Conservation (phyloP, 2,113 vertebrate genomes). For the Verasper variegatus region DNA sequence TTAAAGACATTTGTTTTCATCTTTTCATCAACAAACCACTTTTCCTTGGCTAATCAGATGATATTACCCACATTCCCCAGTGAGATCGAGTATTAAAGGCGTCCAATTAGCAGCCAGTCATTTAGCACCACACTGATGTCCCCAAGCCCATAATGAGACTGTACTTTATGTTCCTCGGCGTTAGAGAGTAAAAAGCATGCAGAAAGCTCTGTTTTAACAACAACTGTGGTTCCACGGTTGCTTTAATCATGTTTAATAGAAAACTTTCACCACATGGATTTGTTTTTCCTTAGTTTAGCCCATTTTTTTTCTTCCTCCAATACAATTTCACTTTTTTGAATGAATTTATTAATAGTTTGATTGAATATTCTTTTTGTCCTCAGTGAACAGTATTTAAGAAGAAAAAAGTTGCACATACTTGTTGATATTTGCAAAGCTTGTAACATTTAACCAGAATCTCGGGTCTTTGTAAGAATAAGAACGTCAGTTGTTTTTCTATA, state of each 20-base stretch:
- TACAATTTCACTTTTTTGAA: neutral
- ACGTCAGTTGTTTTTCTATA: slow-evolving; percentile 16
- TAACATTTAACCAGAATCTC: neutral
- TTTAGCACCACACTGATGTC: slow-evolving; percentile 52
- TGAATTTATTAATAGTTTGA: neutral
- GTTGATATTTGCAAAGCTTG: neutral
- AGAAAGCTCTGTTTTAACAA: slow-evolving; percentile 51
- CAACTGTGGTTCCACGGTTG: slow-evolving; percentile 3
- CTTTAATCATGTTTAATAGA: slow-evolving; percentile 55
- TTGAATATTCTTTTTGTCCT: neutral
- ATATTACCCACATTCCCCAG: slow-evolving; percentile 42
- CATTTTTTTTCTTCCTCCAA: neutral
- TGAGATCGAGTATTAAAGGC: slow-evolving; percentile 53
- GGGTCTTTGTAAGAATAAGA: no score
- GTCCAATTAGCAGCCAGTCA: slow-evolving; percentile 66
- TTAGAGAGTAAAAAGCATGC: slow-evolving; percentile 43
- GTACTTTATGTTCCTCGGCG: slow-evolving; percentile 47
- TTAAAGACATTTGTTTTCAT: slow-evolving; percentile 40
- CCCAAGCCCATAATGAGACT: slow-evolving; percentile 56
- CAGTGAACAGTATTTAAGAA: neutral
- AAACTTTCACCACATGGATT: slow-evolving; percentile 30
- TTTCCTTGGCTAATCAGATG: slow-evolving; percentile 46
- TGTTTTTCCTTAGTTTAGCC: slow-evolving; percentile 22
- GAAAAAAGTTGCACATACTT: neutral
- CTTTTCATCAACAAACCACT: slow-evolving; percentile 24